Conservation (phyloP, 2,113 vertebrate genomes). For the Ranitomeya variabilis region DNA sequence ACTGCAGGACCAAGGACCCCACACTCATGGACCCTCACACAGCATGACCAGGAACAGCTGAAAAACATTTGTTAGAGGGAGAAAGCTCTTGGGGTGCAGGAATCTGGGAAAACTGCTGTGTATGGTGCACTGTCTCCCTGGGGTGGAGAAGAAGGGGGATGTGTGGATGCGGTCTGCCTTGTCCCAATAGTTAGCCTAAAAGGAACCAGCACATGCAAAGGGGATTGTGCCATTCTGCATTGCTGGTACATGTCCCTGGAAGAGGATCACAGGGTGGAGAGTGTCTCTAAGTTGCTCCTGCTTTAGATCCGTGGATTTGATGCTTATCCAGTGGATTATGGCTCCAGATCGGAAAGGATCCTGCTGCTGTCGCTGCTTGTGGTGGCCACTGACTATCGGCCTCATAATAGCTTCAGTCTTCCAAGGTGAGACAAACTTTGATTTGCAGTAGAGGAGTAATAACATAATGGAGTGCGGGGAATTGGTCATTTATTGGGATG, state of each 20-base stretch:
- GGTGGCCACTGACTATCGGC: conserved; percentile 39
- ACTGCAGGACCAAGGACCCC: not conserved
- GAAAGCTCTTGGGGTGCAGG: conserved; percentile 8
- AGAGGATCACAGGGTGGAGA: conserved; percentile 6
- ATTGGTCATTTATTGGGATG: not conserved
- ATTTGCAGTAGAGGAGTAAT: not conserved
- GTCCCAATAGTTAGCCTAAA: not conserved
- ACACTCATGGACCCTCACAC: not conserved
- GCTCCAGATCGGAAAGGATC: conserved; percentile 41
- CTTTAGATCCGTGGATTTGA: conserved; percentile 39
- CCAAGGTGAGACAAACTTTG: conserved; percentile 43
- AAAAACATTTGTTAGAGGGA: conserved; percentile 14
- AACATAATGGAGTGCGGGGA: not conserved
- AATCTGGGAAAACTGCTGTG: not conserved
- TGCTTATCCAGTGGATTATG: conserved; percentile 57
- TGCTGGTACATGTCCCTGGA: conserved; percentile 25
- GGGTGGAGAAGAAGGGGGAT: conserved; percentile 17
- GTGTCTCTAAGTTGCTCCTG: conserved; percentile 42
- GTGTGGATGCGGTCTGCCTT: not conserved
- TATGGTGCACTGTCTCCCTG: not conserved
- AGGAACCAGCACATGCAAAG: conserved; percentile 16
- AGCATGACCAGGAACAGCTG: conserved; percentile 4
- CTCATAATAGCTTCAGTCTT: conserved; percentile 45
- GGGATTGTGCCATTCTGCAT: not conserved
- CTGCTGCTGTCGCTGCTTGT: conserved; percentile 19